Evolutionary conservation across 2,888 invertebrate genomes (phyloP).

Genomic region (Cristatella mucedo): DNA sequence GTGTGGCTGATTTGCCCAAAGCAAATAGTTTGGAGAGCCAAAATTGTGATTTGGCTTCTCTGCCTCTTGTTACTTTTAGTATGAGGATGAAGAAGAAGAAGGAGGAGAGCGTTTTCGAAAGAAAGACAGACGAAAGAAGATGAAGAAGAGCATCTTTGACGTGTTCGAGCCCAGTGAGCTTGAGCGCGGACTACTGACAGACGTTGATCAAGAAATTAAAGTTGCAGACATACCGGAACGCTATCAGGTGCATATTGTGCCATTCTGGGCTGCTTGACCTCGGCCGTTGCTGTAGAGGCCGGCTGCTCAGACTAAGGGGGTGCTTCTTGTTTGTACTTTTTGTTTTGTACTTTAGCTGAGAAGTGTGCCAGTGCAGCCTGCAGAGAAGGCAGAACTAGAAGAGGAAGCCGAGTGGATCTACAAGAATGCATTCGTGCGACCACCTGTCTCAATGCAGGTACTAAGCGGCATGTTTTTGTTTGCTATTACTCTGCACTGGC

Average conservation of each 20-base stretch:
- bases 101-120: slow-evolving; percentile 17
- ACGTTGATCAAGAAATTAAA: slow-evolving; percentile 66
- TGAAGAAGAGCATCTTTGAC: slow-evolving; percentile 36
- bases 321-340: neutral
- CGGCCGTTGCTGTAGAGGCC: neutral
- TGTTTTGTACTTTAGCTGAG: slow-evolving; percentile 49
- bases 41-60: no score
- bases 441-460: slow-evolving; percentile 62
- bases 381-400: slow-evolving; percentile 54
- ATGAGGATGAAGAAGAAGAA: slow-evolving; percentile 21
- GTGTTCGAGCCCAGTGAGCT: slow-evolving; percentile 93
- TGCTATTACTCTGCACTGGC: no score
- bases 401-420: slow-evolving; percentile 96
- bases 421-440: slow-evolving; percentile 72
- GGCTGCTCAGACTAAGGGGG: neutral
- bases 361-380: slow-evolving; percentile 62
- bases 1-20: no score
- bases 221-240: slow-evolving; percentile 43
- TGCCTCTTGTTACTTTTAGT: slow-evolving; percentile 19
- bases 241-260: slow-evolving; percentile 34
- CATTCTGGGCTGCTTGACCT: no score
- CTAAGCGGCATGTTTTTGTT: no score
- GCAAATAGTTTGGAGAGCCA: no score
- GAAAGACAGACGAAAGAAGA: slow-evolving; percentile 20
- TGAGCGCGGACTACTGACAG: slow-evolving; percentile 85